Conservation (phyloP, 2,797 vertebrate genomes). For the Xenops minutus region DNA sequence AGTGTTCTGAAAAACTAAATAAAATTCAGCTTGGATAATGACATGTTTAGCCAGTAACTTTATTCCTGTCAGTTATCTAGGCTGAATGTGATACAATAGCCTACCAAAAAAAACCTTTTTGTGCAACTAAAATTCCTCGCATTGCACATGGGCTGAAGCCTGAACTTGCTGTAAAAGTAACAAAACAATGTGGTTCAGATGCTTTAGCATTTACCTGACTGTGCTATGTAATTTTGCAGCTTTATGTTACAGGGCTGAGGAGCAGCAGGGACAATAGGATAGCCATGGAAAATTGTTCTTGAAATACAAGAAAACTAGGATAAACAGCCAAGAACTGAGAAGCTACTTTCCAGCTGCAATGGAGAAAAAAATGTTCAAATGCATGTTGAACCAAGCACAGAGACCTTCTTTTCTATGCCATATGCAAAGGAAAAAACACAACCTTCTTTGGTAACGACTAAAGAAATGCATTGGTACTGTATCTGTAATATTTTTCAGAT, state of each 20-base stretch:
- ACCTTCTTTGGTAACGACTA: neutral
- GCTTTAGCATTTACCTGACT: neutral
- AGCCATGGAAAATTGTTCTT: neutral
- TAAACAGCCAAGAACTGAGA: neutral
- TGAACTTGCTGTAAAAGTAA: slow-evolving; percentile 25
- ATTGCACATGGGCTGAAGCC: neutral
- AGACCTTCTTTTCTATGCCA: neutral
- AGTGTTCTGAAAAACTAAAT: neutral
- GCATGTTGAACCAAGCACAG: neutral
- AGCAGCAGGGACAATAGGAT: neutral
- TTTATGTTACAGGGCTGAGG: neutral
- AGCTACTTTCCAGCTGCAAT: neutral
- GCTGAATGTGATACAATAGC: neutral
- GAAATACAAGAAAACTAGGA: neutral
- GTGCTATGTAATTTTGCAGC: neutral
- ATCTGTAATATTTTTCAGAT: neutral
- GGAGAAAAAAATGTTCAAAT: neutral
- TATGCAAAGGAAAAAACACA: neutral
- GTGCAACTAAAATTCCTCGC: neutral
- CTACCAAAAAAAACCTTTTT: neutral
- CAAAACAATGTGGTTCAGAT: neutral
- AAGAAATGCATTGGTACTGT: neutral
- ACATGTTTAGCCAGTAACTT: slow-evolving; percentile 28
- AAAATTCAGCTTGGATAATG: neutral
- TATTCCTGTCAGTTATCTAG: neutral